These are phyloP conservation scores for Acipenser transmontanus DNA, from an alignment of 2,797 vertebrate species.

Conservation along the genomic window DNA sequence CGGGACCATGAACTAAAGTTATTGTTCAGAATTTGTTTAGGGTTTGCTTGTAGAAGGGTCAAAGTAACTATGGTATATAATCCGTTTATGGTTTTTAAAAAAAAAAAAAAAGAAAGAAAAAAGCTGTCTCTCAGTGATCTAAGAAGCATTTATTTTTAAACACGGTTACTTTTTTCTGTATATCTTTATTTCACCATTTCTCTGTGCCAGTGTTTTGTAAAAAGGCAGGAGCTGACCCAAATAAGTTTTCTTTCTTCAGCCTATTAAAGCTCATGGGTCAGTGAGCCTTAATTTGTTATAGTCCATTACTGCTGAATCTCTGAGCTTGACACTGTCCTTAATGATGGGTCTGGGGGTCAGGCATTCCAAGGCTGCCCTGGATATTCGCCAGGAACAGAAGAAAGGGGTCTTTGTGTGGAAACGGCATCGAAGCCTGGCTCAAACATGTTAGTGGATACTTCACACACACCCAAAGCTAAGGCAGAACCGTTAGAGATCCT, in stretches of 20 bases:
- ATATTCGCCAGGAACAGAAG: constrained; percentile 60
- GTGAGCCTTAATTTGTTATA: constrained; percentile 57
- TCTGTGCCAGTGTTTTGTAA: constrained; percentile 15
- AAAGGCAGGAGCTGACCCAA: constrained; percentile 42
- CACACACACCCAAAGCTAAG: constrained; percentile 59
- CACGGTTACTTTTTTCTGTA: background rate
- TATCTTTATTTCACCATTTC: background rate
- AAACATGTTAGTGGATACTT: constrained; percentile 70
- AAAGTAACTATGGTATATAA: no score
- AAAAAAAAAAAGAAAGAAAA: no score
- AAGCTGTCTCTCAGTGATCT: background rate
- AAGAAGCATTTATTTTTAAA: background rate
- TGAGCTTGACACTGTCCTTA: constrained; percentile 60
- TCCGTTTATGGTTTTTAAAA: no score
- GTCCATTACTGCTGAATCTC: constrained; percentile 59
- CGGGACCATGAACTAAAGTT: no score
- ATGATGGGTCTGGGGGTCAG: constrained; percentile 53
- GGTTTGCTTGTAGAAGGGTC: no score
- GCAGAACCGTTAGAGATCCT: constrained; percentile 65
- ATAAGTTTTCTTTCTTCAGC: constrained; percentile 48
- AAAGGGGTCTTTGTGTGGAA: constrained; percentile 64
- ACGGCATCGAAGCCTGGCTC: constrained; percentile 64
- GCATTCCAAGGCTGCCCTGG: constrained; percentile 65
- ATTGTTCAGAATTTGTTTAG: no score
- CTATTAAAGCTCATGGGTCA: constrained; percentile 58